These are phyloP conservation scores for Dendrolimus punctatus DNA, from an alignment of 1,140 invertebrate species.

Conservation along the genomic window DNA sequence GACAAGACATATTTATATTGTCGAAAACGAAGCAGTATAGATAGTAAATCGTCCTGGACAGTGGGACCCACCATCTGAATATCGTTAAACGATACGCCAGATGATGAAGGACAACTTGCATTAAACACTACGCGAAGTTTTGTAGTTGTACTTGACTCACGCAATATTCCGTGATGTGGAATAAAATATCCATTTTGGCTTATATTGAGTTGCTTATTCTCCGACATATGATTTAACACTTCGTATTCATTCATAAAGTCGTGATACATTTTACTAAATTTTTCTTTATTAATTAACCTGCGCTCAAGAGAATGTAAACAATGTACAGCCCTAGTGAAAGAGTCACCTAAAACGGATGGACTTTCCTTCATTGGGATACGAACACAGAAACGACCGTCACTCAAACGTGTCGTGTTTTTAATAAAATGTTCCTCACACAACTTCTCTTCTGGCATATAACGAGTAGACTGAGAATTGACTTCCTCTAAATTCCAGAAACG, in stretches of 20 bases:
- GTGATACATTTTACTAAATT: constrained; percentile 11
- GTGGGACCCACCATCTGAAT: constrained; percentile 38
- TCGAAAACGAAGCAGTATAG: constrained; percentile 25
- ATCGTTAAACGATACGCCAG: constrained; percentile 28
- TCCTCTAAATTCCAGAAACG: constrained; percentile 10
- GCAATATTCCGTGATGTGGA: constrained; percentile 42
- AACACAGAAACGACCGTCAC: constrained; percentile 9
- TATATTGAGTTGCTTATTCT: background rate
- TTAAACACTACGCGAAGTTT: constrained; percentile 42
- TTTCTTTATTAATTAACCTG: constrained; percentile 15
- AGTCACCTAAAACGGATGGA: constrained; percentile 12
- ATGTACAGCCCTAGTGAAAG: constrained; percentile 8
- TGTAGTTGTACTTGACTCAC: constrained; percentile 24
- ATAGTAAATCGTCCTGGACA: constrained; percentile 41
- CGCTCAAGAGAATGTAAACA: constrained; percentile 17
- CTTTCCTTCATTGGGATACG: constrained; percentile 4
- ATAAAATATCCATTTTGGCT: constrained; percentile 27
- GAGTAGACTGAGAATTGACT: background rate
- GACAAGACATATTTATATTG: constrained; percentile 9
- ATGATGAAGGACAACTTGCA: constrained; percentile 25
- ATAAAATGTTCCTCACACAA: constrained; percentile 7
- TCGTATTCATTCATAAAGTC: constrained; percentile 19
- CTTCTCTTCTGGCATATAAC: constrained; percentile 1
- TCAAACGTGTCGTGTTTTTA: constrained; percentile 4
- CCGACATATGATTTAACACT: constrained; percentile 13